These are phyloP conservation scores for Urophycis tenuis DNA, from an alignment of 2,797 vertebrate genomes.

Conservation along the genomic window DNA sequence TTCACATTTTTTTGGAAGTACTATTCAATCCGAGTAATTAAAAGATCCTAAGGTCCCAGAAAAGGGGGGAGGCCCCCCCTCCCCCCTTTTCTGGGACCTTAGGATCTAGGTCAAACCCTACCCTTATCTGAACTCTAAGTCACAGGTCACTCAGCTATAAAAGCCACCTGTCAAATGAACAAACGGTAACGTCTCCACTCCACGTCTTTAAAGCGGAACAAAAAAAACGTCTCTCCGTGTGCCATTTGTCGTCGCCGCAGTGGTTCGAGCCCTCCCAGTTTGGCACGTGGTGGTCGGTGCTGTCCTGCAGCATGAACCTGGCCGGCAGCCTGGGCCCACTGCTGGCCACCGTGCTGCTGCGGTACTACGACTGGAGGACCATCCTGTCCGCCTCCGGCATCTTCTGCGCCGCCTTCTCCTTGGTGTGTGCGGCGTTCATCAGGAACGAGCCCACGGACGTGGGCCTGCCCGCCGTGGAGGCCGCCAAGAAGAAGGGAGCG, in stretches of 20 bases:
- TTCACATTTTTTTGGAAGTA: no score
- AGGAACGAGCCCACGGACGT: slow-evolving; percentile 92
- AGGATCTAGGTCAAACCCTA: no score
- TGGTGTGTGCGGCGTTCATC: slow-evolving; percentile 80
- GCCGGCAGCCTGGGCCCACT: slow-evolving; percentile 91
- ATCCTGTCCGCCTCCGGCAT: slow-evolving; percentile 82
- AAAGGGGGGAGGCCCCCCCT: no score
- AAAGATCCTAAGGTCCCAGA: no score
- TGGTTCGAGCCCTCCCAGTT: slow-evolving; percentile 98
- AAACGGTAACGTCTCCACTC: no score
- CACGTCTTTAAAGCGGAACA: no score
- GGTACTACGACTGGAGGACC: slow-evolving; percentile 87
- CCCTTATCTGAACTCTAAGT: no score
- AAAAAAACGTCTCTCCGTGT: neutral
- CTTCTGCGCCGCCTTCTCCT: slow-evolving; percentile 75
- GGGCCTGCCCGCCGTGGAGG: slow-evolving; percentile 81
- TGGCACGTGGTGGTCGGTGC: slow-evolving; percentile 94
- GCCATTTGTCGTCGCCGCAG: slow-evolving; percentile 59
- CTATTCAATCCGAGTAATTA: neutral
- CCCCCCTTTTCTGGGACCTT: no score
- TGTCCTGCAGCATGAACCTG: slow-evolving; percentile 97
- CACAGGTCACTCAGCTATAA: no score
- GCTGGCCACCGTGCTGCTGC: slow-evolving; percentile 79
- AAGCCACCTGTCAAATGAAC: no score
- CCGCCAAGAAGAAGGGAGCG: slow-evolving; percentile 72